phyloP scores from a whole-genome alignment of 2,797 vertebrate genomes.

The Decapterus maruadsi region DNA sequence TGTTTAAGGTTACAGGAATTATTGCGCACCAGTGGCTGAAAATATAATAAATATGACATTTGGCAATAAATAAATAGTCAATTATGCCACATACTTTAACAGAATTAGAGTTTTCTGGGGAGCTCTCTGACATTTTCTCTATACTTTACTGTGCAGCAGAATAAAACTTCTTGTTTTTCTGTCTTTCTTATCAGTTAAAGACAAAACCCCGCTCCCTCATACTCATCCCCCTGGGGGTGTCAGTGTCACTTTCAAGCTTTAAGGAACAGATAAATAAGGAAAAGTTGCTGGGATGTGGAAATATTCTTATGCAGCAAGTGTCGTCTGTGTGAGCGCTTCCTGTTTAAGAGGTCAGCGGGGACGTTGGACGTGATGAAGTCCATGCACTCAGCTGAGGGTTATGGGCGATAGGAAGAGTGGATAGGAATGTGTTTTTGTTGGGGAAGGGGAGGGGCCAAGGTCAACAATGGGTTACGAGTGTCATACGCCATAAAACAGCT shows the following conservation, averaged over 20 bases:
- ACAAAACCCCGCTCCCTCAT: not conserved
- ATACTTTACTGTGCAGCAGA: not conserved
- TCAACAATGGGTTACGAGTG: slow-evolving; percentile 49
- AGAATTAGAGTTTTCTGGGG: not conserved
- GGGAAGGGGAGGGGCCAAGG: slow-evolving; percentile 35
- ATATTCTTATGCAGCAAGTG: not conserved
- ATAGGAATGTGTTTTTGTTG: not conserved
- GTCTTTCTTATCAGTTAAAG: not conserved
- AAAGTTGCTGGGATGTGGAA: not conserved
- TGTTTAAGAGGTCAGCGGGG: slow-evolving; percentile 37
- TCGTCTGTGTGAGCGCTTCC: slow-evolving; percentile 5
- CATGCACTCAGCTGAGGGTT: slow-evolving; percentile 20
- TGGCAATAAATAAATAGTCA: not conserved
- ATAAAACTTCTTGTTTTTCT: not conserved
- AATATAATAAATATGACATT: slow-evolving; percentile 1
- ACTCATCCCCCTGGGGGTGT: not conserved
- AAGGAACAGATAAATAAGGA: not conserved
- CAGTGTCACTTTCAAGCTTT: not conserved
- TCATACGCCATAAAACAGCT: slow-evolving; percentile 48
- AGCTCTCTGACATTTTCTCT: not conserved
- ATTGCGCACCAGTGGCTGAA: not conserved
- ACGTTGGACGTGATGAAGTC: slow-evolving; percentile 33
- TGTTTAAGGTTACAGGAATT: not conserved
- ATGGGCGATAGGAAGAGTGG: slow-evolving; percentile 3
- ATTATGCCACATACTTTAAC: not conserved